These are phyloP conservation scores for Molanna angustata DNA, from an alignment of 2,888 invertebrate genomes.

Conservation along the genomic window DNA sequence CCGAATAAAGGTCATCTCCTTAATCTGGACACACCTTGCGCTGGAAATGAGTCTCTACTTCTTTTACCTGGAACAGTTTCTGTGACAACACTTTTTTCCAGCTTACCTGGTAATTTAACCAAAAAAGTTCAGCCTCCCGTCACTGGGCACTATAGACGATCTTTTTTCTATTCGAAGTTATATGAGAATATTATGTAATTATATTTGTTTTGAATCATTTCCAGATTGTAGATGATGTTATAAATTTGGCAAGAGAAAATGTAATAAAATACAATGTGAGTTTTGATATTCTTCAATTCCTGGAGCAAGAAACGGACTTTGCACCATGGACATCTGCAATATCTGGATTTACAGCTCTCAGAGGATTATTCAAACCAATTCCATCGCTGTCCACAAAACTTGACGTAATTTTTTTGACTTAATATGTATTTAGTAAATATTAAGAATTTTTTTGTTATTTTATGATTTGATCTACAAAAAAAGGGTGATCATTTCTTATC, in stretches of 20 bases:
- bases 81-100: no score
- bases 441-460: no score
- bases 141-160: no score
- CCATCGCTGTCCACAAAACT: slow-evolving; percentile 43
- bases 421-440: no score
- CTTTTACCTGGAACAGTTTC: no score
- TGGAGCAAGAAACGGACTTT: slow-evolving; percentile 65
- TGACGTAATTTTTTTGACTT: no score
- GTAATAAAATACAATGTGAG: slow-evolving; percentile 59
- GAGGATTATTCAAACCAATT: slow-evolving; percentile 45
- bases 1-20: no score
- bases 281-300: slow-evolving; percentile 65
- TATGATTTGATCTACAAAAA: no score
- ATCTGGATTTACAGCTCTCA: slow-evolving; percentile 54
- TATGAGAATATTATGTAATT: not conserved
- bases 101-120: not conserved
- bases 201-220: not conserved
- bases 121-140: no score
- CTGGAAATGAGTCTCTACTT: not conserved
- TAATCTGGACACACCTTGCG: no score
- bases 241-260: slow-evolving; percentile 70
- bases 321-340: slow-evolving; percentile 76
- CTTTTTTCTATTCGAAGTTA: not conserved
- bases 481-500: no score
- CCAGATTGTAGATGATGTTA: slow-evolving; percentile 72